Percentiles rank a stretch among this genome's conserved stretches.
These are phyloP conservation scores for Hololepta plana DNA, from an alignment of 2,888 invertebrate species.

Conservation along the genomic window DNA sequence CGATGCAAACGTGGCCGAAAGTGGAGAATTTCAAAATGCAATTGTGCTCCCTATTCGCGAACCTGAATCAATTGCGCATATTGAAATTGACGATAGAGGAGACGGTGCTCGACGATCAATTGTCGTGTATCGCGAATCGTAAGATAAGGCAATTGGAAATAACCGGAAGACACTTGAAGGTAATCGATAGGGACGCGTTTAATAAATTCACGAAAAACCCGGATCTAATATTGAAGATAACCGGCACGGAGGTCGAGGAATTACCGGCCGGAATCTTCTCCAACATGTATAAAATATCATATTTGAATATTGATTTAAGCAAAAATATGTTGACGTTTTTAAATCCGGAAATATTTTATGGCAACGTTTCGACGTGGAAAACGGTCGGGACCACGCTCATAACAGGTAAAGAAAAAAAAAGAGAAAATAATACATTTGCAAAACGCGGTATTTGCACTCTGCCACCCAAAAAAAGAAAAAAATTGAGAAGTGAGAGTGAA, in stretches of 20 bases:
- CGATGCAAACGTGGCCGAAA: constrained; percentile 56
- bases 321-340: constrained; percentile 63
- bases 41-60: constrained; percentile 51
- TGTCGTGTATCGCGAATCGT: constrained; percentile 55
- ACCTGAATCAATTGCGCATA: constrained; percentile 54
- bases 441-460: too few relatives aligned
- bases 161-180: constrained; percentile 53
- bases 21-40: constrained; percentile 42
- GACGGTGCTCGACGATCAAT: constrained; percentile 50
- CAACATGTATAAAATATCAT: constrained; percentile 57
- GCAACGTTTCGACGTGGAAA: constrained; percentile 75
- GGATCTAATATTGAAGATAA: constrained; percentile 58
- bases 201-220: constrained; percentile 54
- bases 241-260: constrained; percentile 59
- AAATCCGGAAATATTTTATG: constrained; percentile 71
- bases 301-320: constrained; percentile 65
- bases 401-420: constrained; percentile 44
- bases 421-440: too few relatives aligned
- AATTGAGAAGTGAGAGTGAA: too few relatives aligned
- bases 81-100: constrained; percentile 63
- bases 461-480: too few relatives aligned
- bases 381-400: constrained; percentile 72
- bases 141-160: constrained; percentile 68
- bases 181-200: constrained; percentile 62
- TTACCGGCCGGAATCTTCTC: constrained; percentile 65